Conservation (phyloP, 1,140 invertebrate species). For the Apis cerana region DNA sequence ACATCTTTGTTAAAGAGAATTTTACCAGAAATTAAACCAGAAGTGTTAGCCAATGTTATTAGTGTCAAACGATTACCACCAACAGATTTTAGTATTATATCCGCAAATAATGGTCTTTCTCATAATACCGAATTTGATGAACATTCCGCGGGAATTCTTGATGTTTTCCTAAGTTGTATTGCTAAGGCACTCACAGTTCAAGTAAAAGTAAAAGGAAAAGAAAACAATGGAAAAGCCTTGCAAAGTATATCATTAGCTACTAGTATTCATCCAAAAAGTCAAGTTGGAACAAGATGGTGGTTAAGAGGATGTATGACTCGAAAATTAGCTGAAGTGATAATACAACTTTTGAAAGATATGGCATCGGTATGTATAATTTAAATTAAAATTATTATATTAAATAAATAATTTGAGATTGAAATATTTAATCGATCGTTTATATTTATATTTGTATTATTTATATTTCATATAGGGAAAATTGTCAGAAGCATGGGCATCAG, state of each 20-base stretch:
- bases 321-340: conserved; percentile 93
- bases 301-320: conserved; percentile 90
- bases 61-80: conserved; percentile 87
- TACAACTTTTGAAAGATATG: conserved; percentile 95
- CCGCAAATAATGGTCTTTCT: conserved; percentile 79
- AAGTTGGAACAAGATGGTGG: conserved; percentile 89
- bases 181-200: conserved; percentile 93
- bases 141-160: conserved; percentile 86
- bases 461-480: conserved; percentile 87
- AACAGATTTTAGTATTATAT: conserved; percentile 89
- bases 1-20: conserved; percentile 90
- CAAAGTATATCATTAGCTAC: conserved; percentile 83
- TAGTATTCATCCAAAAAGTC: conserved; percentile 83
- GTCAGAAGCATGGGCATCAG: conserved; percentile 91
- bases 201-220: conserved; percentile 90
- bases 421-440: neutral
- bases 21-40: conserved; percentile 90
- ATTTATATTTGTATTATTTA: neutral
- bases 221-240: conserved; percentile 85
- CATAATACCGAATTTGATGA: conserved; percentile 84
- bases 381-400: conserved; percentile 19
- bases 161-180: conserved; percentile 93
- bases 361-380: conserved; percentile 86
- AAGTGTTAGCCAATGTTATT: conserved; percentile 85
- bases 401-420: neutral